phyloP scores from a whole-genome alignment of 2,888 invertebrate genomes.

The Drosophila phalerata region DNA sequence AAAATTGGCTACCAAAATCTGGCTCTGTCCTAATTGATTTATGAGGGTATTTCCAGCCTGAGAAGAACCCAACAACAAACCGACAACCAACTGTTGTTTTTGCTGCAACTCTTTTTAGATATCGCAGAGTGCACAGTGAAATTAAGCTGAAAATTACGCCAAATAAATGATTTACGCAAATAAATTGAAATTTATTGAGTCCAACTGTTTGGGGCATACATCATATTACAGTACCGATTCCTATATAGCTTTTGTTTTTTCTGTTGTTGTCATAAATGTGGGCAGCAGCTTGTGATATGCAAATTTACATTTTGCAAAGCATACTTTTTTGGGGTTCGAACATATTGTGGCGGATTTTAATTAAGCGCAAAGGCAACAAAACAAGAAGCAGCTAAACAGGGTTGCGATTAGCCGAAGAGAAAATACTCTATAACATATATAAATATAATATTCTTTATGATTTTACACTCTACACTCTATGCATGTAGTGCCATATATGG shows the following conservation, averaged over 20 bases:
- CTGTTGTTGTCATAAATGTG: constrained; percentile 19
- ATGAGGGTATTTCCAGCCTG: constrained; percentile 67
- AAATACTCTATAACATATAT: constrained; percentile 8
- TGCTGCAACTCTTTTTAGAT: constrained; percentile 44
- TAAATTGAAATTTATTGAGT: constrained; percentile 84
- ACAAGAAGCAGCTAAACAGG: constrained; percentile 7
- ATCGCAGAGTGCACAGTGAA: constrained; percentile 60
- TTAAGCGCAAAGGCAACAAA: constrained; percentile 73
- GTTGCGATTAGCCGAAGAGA: not conserved
- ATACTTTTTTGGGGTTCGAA: constrained; percentile 64
- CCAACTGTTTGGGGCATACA: constrained; percentile 48
- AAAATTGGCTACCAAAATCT: constrained; percentile 73
- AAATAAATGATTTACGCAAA: constrained; percentile 85
- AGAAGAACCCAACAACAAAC: constrained; percentile 23
- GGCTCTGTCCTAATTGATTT: constrained; percentile 83
- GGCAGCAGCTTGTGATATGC: constrained; percentile 72
- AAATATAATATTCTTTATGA: no score
- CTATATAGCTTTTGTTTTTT: constrained; percentile 9
- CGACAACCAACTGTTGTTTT: constrained; percentile 30
- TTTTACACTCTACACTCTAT: no score
- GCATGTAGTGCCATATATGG: no score
- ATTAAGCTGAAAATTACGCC: constrained; percentile 83
- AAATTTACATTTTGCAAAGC: constrained; percentile 72
- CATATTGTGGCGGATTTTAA: constrained; percentile 80
- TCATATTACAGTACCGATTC: constrained; percentile 3